Percentiles rank a stretch among this genome's conserved stretches.
These are phyloP conservation scores for Coregonus sp. DNA, from an alignment of 2,797 vertebrate species.

Conservation along the genomic window DNA sequence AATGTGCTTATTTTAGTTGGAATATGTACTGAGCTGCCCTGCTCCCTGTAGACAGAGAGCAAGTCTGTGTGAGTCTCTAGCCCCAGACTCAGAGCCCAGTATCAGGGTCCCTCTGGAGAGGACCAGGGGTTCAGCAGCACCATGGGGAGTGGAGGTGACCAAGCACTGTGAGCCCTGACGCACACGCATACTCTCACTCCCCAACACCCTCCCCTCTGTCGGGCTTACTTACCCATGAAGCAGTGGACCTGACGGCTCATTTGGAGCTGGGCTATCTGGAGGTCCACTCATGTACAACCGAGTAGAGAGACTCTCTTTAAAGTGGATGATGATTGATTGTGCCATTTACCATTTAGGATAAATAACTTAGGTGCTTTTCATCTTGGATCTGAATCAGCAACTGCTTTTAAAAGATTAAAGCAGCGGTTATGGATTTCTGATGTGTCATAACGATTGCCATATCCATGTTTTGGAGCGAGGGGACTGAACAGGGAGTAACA, in stretches of 20 bases:
- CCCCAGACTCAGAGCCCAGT: slow-evolving; percentile 33
- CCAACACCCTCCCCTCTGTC: slow-evolving; percentile 33
- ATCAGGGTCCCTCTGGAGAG: slow-evolving; percentile 30
- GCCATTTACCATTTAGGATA: slow-evolving; percentile 43
- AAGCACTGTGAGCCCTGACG: slow-evolving; percentile 45
- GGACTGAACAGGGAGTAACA: slow-evolving; percentile 18
- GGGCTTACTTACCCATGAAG: slow-evolving; percentile 67
- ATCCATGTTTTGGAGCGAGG: slow-evolving; percentile 2
- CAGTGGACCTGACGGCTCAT: slow-evolving; percentile 71
- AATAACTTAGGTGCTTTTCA: slow-evolving; percentile 32
- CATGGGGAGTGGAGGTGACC: slow-evolving; percentile 47
- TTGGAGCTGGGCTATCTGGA: slow-evolving; percentile 50
- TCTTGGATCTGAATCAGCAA: slow-evolving; percentile 35
- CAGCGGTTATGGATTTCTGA: slow-evolving; percentile 12
- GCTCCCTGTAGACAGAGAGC: slow-evolving; percentile 9
- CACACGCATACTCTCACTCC: slow-evolving; percentile 46
- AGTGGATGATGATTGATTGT: slow-evolving; percentile 62
- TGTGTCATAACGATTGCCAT: slow-evolving; percentile 45
- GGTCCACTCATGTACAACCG: slow-evolving; percentile 31
- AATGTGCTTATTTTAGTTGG: slow-evolving; percentile 37
- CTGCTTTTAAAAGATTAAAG: slow-evolving; percentile 25
- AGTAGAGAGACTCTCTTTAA: slow-evolving; percentile 45
- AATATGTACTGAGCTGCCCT: slow-evolving; percentile 28
- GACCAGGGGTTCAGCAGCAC: slow-evolving; percentile 12
- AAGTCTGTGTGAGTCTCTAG: slow-evolving; percentile 26